Percentiles rank a stretch among this genome's conserved stretches.
Conservation (phyloP, 2,797 vertebrate genomes). For the Schizopygopsis pylzovi region DNA sequence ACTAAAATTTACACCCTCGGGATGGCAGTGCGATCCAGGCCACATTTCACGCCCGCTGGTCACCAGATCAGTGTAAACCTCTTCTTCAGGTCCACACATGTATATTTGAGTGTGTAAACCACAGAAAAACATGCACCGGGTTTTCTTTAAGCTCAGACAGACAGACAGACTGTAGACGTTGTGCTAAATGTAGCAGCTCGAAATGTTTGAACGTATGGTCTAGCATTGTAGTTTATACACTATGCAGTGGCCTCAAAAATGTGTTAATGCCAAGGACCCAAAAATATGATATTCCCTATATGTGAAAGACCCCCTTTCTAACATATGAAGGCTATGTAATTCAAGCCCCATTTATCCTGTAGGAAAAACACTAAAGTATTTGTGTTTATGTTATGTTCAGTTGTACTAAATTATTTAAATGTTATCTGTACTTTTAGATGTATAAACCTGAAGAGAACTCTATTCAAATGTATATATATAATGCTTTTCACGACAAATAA, state of each 20-base stretch:
- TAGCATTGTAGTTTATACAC: not conserved
- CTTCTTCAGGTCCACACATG: constrained; percentile 10
- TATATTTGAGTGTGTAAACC: not conserved
- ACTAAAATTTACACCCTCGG: constrained; percentile 35
- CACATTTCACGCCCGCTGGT: constrained; percentile 26
- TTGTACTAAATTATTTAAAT: too few relatives aligned
- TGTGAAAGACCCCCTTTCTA: not conserved
- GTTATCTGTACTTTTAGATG: not conserved
- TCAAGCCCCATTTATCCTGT: not conserved
- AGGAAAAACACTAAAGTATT: not conserved
- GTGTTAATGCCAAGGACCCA: not conserved
- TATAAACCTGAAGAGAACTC: not conserved
- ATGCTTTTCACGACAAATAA: not conserved
- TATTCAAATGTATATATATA: not conserved
- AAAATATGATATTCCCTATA: too few relatives aligned
- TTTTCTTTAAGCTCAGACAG: constrained; percentile 3
- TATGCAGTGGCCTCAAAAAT: not conserved
- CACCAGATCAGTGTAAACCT: constrained; percentile 8
- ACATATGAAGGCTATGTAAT: not conserved
- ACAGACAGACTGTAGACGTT: not conserved
- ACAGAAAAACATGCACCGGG: not conserved
- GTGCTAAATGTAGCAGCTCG: not conserved
- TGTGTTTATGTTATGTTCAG: not conserved
- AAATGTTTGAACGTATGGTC: not conserved
- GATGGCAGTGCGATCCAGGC: not conserved